Base-by-base conservation (phyloP, 2,888 invertebrate genomes). In the Meandrusa payeni region DNA sequence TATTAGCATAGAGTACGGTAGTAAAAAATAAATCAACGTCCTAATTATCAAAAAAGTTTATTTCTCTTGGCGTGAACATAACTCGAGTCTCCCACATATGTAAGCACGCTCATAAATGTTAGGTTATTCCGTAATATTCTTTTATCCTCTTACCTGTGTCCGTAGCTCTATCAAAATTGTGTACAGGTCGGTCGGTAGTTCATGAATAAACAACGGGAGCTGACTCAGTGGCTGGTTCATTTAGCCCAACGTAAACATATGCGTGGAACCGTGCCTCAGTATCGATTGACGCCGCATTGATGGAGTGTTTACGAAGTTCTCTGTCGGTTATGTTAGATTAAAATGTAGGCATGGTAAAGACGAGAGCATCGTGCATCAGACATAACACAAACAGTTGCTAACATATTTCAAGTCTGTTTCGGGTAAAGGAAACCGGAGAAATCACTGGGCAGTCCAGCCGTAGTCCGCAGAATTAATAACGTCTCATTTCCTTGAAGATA, bases 251-350 rank as follows among this genome's bases (percentile, higher is more conserved):
- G 65, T 74, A 75, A 76, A 76, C 69, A 70, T 53, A 48, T 52
- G 61, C 48, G 60, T 50, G 57, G 57, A 51, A 51, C 55, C 41
- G 50, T 36, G 52, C 51, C 49, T 39, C 50, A 34, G 58, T 48
- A 54, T 52, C 71, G 69, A 79, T 72, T 69, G 77, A 74, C 66
- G 69, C 59, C 55, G 50, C 60, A 59, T 68, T 65, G 73, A 72
- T 69, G 65, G 68, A 46, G 11, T 78, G 76, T 79, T 78, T 78
- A 77, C 59, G 55, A 61, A 64, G 59, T 52, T 47, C 50, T 47
- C 47, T 59, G 50, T 41, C 49, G 13, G 32, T 40, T 40, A 10
- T 17, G 31, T 37, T 56, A 48, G 51, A 58, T 63, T 62, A 63
- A 54, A 60, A 61, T 58, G 56, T 57, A 51, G 55, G 50, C 48